Conservation (phyloP, 2,888 invertebrate genomes). For the Pseudococcus longispinus region DNA sequence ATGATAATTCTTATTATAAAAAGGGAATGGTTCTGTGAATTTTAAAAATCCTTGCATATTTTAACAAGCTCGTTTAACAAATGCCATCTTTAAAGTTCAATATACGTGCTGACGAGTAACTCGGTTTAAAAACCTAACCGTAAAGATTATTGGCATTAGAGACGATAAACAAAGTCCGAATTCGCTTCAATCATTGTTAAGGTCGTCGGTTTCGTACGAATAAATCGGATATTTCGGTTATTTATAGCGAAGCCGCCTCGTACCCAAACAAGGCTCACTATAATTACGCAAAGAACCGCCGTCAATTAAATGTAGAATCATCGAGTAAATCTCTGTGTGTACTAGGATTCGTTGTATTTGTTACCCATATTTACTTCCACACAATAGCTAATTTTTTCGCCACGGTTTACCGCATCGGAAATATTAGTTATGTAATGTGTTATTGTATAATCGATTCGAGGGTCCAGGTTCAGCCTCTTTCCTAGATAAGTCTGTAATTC, state of each 20-base stretch:
- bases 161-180: constrained; percentile 12
- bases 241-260: not conserved
- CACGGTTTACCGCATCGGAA: not conserved
- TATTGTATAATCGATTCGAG: no score
- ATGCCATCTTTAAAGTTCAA: constrained; percentile 3
- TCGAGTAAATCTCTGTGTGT: not conserved
- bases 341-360: not conserved
- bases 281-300: constrained; percentile 1
- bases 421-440: no score
- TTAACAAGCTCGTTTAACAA: not conserved
- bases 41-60: not conserved
- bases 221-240: constrained; percentile 17
- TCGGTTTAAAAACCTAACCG: not conserved
- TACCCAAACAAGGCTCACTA: not conserved
- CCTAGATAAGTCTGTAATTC: no score
- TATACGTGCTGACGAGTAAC: not conserved
- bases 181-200: constrained; percentile 16
- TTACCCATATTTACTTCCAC: not conserved
- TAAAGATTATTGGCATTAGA: constrained; percentile 17
- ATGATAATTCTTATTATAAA: not conserved
- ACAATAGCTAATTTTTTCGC: not conserved
- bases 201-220: constrained; percentile 15
- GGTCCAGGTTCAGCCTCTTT: no score
- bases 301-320: not conserved
- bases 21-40: not conserved